Evolutionary conservation across 2,888 invertebrate species (phyloP).

Genomic region (Pristionchus mayeri): DNA sequence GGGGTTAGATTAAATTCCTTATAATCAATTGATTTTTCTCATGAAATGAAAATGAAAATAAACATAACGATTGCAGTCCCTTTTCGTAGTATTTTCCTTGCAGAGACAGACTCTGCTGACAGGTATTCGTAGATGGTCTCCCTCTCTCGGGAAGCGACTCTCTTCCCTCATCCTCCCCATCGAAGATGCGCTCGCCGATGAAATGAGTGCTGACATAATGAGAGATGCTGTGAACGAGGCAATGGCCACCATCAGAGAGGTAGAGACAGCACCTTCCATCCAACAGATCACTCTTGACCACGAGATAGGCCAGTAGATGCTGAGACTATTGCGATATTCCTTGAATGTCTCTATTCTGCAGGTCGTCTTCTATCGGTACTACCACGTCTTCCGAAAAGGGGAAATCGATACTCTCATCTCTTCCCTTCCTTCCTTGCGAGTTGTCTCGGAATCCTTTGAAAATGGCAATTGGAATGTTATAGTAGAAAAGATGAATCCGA

Average conservation of each 20-base stretch:
- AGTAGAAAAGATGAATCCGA: constrained; percentile 34
- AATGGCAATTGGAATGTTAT: constrained; percentile 50
- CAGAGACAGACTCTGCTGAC: constrained; percentile 21
- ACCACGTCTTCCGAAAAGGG: constrained; percentile 43
- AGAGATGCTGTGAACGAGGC: constrained; percentile 44
- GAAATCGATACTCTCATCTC: constrained; percentile 36
- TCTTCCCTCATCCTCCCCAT: constrained; percentile 41
- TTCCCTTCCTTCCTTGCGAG: constrained; percentile 15
- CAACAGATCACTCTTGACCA: too few relatives aligned
- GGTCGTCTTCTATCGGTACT: constrained; percentile 49
- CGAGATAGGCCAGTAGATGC: too few relatives aligned
- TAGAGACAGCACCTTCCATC: too few relatives aligned
- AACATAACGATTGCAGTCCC: too few relatives aligned
- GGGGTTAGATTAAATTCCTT: too few relatives aligned
- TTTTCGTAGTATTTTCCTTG: too few relatives aligned
- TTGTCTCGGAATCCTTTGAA: constrained; percentile 35
- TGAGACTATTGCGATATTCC: not conserved
- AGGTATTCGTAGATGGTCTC: constrained; percentile 47
- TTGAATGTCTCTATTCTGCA: not conserved
- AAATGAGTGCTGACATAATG: constrained; percentile 43
- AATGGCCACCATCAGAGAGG: constrained; percentile 47
- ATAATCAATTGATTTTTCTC: too few relatives aligned
- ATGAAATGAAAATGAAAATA: too few relatives aligned
- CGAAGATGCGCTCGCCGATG: constrained; percentile 43
- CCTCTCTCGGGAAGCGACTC: constrained; percentile 1